These are phyloP conservation scores for Pseudorhiza aurosa DNA, from an alignment of 30 jellyfish, hydroid and myxozoan species.

Conservation along the genomic window DNA sequence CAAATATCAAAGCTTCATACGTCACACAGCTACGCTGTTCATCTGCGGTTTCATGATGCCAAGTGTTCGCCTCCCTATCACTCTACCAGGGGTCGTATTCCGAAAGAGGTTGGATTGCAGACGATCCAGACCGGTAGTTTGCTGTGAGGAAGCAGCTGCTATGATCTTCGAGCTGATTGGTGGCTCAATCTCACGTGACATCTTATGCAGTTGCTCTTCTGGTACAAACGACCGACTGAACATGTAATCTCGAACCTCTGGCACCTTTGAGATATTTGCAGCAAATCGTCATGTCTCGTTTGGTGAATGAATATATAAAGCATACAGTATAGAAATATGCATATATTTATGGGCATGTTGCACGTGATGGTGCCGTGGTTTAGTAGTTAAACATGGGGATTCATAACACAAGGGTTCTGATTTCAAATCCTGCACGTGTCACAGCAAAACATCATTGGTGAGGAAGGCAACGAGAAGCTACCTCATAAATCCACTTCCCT, in stretches of 20 bases:
- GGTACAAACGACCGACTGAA: conserved; percentile 76
- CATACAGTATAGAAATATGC: too few species aligned
- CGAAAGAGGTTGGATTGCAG: conserved; percentile 48
- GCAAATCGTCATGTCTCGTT: not conserved
- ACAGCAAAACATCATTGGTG: too few species aligned
- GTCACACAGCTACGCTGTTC: conserved; percentile 28
- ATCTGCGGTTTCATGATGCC: conserved; percentile 54
- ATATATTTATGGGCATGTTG: too few species aligned
- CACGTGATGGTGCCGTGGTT: too few species aligned
- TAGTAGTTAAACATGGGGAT: too few species aligned
- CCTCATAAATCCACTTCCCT: too few species aligned
- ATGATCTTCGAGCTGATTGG: conserved; percentile 62
- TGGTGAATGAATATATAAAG: too few species aligned
- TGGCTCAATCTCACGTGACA: conserved; percentile 96
- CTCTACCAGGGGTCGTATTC: conserved; percentile 28
- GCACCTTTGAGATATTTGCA: conserved; percentile 57
- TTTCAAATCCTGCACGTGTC: too few species aligned
- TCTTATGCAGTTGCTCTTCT: conserved; percentile 89
- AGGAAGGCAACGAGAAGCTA: too few species aligned
- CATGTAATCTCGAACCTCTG: conserved; percentile 82
- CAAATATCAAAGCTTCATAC: conserved; percentile 8
- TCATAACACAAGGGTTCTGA: too few species aligned
- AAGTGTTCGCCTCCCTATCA: conserved; percentile 63
- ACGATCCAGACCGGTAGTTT: conserved; percentile 24
- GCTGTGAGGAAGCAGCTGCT: conserved; percentile 46